Base-by-base conservation (phyloP, 1,140 invertebrate genomes). In the Saxidomus purpurata region DNA sequence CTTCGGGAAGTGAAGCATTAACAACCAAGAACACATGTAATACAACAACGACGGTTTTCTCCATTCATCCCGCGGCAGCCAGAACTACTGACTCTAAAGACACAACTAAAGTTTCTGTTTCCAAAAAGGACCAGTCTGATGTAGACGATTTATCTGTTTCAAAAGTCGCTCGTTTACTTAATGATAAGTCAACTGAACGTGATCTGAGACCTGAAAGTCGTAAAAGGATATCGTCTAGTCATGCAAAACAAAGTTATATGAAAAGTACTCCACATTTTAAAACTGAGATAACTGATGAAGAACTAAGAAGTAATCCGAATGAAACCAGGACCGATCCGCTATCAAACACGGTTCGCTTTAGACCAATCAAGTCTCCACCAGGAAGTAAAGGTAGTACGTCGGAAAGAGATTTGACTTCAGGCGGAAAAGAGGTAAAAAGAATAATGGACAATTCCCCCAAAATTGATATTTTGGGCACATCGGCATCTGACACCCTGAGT, bases 1-100 rank as follows among this genome's bases (percentile, higher is more conserved):
- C 87, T 8, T 89, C 87, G 13, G 87, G 87, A 74, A 89, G 77
- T 83, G 87, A 83, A 89, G 87, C 87, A 0, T 43, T 82, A 11
- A 28, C 79, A 28, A 79, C 74, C 13, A 79, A 87, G 28, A 49
- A 71, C 17, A 36, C 69, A 22, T 43, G 40, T 19, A 13, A 36
- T 36, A 25, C 40, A 80, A 49, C 36, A 22, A 40, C 71, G 1
- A 43, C 71, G 9, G 71, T 36, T 28, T 31, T 31, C 13, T 67
- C 63, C 1, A 28, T 31, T 28, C 63, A 31, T 11, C n/a, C n/a
- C 9, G 34, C 6, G 4, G 6, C 63, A 34, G 13, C 28, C 4
- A 67, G 13, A 34, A 67, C 63, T 31, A 28, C 28, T 36, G n/a
- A 31, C 8, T 4, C 11, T 9, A 31, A 67, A 22, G 8, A 59